These are phyloP conservation scores for Scomber japonicus DNA, from an alignment of 2,113 vertebrate genomes.

Conservation along the genomic window DNA sequence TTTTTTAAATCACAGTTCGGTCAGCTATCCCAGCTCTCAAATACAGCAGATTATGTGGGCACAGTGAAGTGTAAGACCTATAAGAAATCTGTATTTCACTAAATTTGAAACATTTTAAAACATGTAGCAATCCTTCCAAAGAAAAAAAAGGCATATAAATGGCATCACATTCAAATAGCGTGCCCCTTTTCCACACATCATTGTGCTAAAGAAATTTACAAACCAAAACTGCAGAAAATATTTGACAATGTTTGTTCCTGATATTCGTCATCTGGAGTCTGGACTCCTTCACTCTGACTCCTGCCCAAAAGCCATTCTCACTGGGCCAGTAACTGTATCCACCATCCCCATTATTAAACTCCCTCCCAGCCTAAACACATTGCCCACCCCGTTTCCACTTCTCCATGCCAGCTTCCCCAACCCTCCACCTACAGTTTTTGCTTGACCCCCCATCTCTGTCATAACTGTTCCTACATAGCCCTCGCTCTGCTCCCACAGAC, in stretches of 20 bases:
- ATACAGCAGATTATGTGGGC: slow-evolving; percentile 45
- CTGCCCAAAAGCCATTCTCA: slow-evolving; percentile 63
- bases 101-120: background rate
- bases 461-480: slow-evolving; percentile 71
- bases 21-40: slow-evolving; percentile 25
- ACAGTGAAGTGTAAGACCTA: slow-evolving; percentile 39
- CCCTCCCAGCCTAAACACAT: slow-evolving; percentile 47
- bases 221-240: slow-evolving; percentile 20
- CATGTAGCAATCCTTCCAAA: slow-evolving; percentile 21
- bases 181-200: background rate
- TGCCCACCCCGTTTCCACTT: slow-evolving; percentile 69
- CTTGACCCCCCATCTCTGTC: slow-evolving; percentile 81
- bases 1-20: slow-evolving; percentile 33
- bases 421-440: slow-evolving; percentile 71
- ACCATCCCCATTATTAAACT: slow-evolving; percentile 57
- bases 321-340: slow-evolving; percentile 41
- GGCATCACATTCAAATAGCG: slow-evolving; percentile 31
- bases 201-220: slow-evolving; percentile 35
- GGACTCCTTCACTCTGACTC: slow-evolving; percentile 50
- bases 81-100: slow-evolving; percentile 11
- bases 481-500: slow-evolving; percentile 65
- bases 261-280: background rate
- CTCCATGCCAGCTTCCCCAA: slow-evolving; percentile 73
- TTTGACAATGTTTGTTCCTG: slow-evolving; percentile 15
- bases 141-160: slow-evolving; percentile 47